Percentiles rank a stretch among this genome's conserved stretches.
Conservation (phyloP, 2,113 vertebrate genomes). For the Paradoxurus hermaphroditus region DNA sequence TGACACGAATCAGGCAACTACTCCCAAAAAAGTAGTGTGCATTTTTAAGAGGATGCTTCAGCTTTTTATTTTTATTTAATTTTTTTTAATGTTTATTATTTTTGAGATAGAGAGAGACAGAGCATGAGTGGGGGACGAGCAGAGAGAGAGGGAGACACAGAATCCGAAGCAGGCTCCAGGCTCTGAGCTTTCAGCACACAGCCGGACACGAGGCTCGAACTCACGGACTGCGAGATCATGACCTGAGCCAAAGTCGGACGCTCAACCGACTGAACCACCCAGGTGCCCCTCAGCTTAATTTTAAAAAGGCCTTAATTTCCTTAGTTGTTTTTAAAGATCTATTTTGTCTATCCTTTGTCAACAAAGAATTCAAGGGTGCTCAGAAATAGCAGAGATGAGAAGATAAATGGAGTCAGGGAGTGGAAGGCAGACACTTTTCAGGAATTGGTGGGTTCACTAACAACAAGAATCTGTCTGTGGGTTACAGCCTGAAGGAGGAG, state of each 20-base stretch:
- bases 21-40: background rate
- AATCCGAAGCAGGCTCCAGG: too few relatives aligned
- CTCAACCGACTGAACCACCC: too few relatives aligned
- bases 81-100: too few relatives aligned
- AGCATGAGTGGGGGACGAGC: too few relatives aligned
- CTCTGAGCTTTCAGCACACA: too few relatives aligned
- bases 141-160: too few relatives aligned
- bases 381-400: constrained; percentile 25
- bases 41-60: background rate
- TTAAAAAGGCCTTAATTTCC: constrained; percentile 1
- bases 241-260: too few relatives aligned
- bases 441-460: background rate
- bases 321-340: background rate
- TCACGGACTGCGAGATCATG: too few relatives aligned
- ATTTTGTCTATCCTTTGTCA: constrained; percentile 22
- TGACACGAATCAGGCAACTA: background rate
- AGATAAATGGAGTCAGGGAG: background rate
- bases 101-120: too few relatives aligned
- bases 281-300: too few relatives aligned
- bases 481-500: background rate
- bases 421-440: background rate
- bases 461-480: background rate
- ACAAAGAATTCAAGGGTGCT: background rate
- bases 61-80: too few relatives aligned
- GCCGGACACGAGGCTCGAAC: too few relatives aligned